Evolutionary conservation across 2,113 vertebrate genomes (phyloP).

Genomic region (Tetrax tetrax): DNA sequence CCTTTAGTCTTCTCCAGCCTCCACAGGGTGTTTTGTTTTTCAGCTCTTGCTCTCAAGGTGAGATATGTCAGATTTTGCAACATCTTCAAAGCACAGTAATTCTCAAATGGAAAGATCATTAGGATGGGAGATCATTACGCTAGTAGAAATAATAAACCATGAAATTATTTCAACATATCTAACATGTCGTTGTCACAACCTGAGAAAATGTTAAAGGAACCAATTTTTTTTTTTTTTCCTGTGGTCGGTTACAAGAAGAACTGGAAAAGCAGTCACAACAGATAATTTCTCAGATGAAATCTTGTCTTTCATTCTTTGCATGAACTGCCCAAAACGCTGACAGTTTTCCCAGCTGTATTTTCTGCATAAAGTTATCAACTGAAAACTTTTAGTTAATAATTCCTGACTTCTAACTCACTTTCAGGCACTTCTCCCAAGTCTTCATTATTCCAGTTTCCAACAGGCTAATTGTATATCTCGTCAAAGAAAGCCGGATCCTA

Average conservation of each 20-base stretch:
- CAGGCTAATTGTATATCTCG: not conserved
- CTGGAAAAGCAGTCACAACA: not conserved
- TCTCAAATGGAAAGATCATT: not conserved
- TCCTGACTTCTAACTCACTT: not conserved
- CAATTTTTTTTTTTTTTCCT: not conserved
- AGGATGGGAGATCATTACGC: not conserved
- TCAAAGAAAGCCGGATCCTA: not conserved
- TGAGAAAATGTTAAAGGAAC: not conserved
- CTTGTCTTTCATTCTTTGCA: not conserved
- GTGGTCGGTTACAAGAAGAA: not conserved
- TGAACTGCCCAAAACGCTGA: not conserved
- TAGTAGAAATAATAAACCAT: not conserved
- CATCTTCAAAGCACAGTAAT: not conserved
- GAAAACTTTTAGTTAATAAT: not conserved
- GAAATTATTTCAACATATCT: not conserved
- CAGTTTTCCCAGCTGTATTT: not conserved
- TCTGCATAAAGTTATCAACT: not conserved
- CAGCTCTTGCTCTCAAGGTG: not conserved
- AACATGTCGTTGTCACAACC: not conserved
- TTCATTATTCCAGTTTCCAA: not conserved
- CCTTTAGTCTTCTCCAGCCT: not conserved
- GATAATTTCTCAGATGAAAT: conserved; percentile 1
- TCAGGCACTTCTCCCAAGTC: not conserved
- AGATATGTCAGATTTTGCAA: not conserved
- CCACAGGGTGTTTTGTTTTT: fast-evolving